These are phyloP conservation scores for Lates japonicus DNA, from an alignment of 2,797 vertebrate genomes.

Conservation along the genomic window DNA sequence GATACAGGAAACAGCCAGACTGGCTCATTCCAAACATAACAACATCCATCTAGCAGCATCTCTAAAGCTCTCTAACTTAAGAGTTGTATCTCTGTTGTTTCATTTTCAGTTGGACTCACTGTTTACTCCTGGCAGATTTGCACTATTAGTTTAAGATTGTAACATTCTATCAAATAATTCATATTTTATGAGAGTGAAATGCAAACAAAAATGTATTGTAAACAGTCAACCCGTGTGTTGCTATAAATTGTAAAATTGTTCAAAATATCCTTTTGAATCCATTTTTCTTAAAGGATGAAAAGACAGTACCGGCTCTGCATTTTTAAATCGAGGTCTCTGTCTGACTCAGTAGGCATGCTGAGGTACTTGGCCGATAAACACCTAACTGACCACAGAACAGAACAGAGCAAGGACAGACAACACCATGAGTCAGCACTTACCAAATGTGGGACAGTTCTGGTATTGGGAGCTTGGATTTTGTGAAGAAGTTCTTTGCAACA, in stretches of 20 bases:
- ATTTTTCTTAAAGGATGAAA: background rate
- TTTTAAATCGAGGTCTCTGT: slow-evolving; percentile 15
- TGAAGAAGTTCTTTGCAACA: slow-evolving; percentile 97
- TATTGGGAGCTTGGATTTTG: slow-evolving; percentile 97
- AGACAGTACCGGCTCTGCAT: slow-evolving; percentile 11
- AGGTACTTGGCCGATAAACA: slow-evolving; percentile 29
- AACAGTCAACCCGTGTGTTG: background rate
- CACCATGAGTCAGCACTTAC: slow-evolving; percentile 82
- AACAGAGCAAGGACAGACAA: slow-evolving; percentile 32
- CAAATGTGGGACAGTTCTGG: slow-evolving; percentile 97
- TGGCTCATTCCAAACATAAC: background rate
- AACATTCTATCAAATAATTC: too few species aligned
- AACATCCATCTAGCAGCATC: background rate
- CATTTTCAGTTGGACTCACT: too few species aligned
- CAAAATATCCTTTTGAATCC: background rate
- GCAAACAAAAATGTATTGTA: background rate
- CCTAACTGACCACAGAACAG: slow-evolving; percentile 31
- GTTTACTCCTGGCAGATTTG: too few species aligned
- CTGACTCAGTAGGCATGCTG: slow-evolving; percentile 28
- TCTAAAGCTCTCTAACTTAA: background rate
- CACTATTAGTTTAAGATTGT: too few species aligned
- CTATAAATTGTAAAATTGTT: background rate
- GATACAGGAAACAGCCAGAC: background rate
- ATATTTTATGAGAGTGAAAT: too few species aligned
- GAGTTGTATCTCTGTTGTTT: background rate